Base-by-base conservation (phyloP, 2,113 vertebrate species). In the Oryzias javanicus region DNA sequence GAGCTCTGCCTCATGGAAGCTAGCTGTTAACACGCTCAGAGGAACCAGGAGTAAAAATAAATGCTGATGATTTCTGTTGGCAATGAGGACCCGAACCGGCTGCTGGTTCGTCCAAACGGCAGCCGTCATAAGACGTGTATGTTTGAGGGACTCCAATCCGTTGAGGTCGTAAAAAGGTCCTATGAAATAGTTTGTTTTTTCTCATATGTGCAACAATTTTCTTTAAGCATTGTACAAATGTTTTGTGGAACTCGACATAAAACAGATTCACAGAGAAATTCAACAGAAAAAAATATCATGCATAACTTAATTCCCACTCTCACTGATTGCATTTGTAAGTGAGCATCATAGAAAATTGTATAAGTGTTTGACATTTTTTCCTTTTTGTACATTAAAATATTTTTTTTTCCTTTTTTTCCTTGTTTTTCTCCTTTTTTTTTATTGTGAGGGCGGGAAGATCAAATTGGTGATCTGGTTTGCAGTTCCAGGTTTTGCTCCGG, bases 31-130 rank as follows among this genome's bases (percentile, higher is more conserved):
- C 65, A 77, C 72, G 59, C 55, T 73, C 55, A 67, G 46, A 74
- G 62, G 61, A 75, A 80, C 69, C 78, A 67, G 76, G 47, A 83
- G 75, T 67, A 75, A 80, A 74, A 82, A 72, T 63, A 74, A 66
- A 88, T 91, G 91, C 89, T 92, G 88, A 91, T 91, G 90, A 88
- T 87, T 64, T 59, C 73, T 83, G 83, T 90, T 91, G 89, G 85
- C 88, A 88, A 44, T 90, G 83, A 82, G 55, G 80, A 86, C 76
- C 82, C 64, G 58, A 86, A 77, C 59, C 62, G 64, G 67, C 64
- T 73, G 56, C 72, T 50, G 71, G 66, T 86, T 55, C 68, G 67
- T 68, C 80, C 72, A 73, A 78, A 80, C 65, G 72, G 62, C 67
- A 62, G 68, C 17, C 42, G 71, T 67, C 50, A 47, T 46, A 72